Percentiles rank a stretch among this genome's conserved stretches.
Evolutionary conservation across 2,113 vertebrate species (phyloP).

Genomic region (Podarcis muralis): DNA sequence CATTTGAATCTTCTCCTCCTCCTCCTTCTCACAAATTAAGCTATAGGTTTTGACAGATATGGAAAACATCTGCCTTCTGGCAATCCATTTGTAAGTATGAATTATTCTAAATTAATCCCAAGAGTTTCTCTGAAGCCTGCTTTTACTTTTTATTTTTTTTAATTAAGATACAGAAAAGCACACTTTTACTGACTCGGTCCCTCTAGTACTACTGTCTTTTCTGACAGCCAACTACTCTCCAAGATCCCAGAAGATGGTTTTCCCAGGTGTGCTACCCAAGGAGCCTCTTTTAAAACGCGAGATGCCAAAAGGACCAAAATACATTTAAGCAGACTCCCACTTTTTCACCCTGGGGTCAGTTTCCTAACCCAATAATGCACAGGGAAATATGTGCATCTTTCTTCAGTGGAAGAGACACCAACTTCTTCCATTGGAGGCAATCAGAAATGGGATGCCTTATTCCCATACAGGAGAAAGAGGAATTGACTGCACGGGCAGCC

Average conservation of each 20-base stretch:
- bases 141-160: neutral
- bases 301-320: no score
- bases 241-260: neutral
- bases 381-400: neutral
- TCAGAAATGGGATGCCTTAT: no score
- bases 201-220: neutral
- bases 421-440: no score
- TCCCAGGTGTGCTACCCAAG: neutral
- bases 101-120: neutral
- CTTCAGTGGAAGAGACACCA: no score
- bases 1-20: neutral
- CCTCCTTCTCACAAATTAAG: neutral
- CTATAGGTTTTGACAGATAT: constrained; percentile 14
- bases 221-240: neutral
- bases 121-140: neutral
- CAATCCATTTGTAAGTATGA: neutral
- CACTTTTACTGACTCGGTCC: neutral
- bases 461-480: no score
- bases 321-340: neutral
- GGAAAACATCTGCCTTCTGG: neutral
- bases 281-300: neutral
- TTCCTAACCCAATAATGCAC: neutral
- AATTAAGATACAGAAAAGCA: no score
- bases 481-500: no score
- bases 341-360: no score